A percentile compares a stretch with the other conserved stretches of the same genome.
Conservation (phyloP, 2,113 vertebrate genomes). For the Platysternon megacephalum region DNA sequence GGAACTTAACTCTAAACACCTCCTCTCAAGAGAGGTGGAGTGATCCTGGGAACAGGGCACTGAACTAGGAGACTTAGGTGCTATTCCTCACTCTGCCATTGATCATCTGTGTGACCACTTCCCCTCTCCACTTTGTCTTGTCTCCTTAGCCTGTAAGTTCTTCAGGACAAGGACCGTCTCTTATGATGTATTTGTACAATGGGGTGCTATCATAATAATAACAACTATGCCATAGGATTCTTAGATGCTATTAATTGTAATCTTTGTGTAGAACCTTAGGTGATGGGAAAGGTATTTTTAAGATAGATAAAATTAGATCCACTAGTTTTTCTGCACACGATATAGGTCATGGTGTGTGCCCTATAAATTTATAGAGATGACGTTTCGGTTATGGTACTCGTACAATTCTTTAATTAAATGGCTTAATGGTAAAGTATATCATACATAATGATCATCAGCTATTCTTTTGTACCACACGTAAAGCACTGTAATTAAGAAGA, state of each 20-base stretch:
- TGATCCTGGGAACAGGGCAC: neutral
- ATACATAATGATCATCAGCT: slow-evolving; percentile 18
- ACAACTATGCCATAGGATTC: neutral
- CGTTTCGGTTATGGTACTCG: slow-evolving; percentile 21
- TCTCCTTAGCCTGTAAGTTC: neutral
- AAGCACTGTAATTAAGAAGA: slow-evolving; percentile 35
- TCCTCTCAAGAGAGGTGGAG: neutral
- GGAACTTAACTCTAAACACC: neutral
- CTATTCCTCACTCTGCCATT: neutral
- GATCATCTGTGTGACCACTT: neutral
- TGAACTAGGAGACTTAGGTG: neutral
- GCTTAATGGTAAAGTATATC: slow-evolving; percentile 48
- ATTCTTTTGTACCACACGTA: neutral
- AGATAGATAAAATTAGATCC: neutral
- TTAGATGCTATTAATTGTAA: neutral
- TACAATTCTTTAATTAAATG: slow-evolving; percentile 41
- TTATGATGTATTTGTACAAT: neutral
- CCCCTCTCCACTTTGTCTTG: neutral
- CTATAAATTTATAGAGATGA: slow-evolving; percentile 27
- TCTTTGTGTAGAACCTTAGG: neutral
- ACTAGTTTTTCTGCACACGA: slow-evolving; percentile 9
- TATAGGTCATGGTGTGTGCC: neutral
- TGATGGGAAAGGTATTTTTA: neutral
- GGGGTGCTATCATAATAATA: neutral
- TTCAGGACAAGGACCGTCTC: neutral